Base-by-base conservation (phyloP, 1,140 invertebrate species). In the Sarcophaga bullata region DNA sequence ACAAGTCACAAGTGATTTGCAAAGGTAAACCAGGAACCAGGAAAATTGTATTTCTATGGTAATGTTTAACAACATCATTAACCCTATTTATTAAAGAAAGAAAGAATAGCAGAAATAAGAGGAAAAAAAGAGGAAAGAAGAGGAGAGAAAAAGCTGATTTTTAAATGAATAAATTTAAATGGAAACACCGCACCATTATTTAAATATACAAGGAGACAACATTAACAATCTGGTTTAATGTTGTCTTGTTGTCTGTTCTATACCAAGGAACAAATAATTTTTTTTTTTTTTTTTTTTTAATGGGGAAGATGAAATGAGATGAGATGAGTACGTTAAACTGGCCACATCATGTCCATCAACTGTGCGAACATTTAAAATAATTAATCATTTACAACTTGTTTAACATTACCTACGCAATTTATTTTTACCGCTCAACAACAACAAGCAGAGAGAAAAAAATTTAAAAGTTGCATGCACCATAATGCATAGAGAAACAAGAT, bases 331-430 rank as follows among this genome's bases (percentile, higher is more conserved):
- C 11, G 19, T 19, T 78, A 78, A 46, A 50, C 75, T 19, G 48
- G 75, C 75, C 75, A 78, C 75, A 78, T 50, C 75, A 78, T 78
- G 75, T 78, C 75, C 75, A 78, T 78, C 75, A 78, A 78, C 75
- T 78, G 75, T 50, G 75, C 75, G 75, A 52, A 78, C 48, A 52
- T 78, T 78, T 78, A 78, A 78, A 52, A 78, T 78, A 78, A 78
- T 78, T 78, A 78, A 52, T 78, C 48, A 78, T 78, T 52, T 52
- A 78, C 75, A 52, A 78, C 48, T 78, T 78, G 75, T 50, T 50
- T 52, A 78, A 78, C 48, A 78, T 78, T 78, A 78, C 62, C 62
- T 68, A 68, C 62, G 62, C 62, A 68, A 68, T 68, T 68, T 68
- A 68, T n/a, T 25, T 15, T 25, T 7, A 58, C 54, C 11, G 54